These are phyloP conservation scores for Hydropotes inermis DNA, from an alignment of 2,113 vertebrate species.

Conservation along the genomic window DNA sequence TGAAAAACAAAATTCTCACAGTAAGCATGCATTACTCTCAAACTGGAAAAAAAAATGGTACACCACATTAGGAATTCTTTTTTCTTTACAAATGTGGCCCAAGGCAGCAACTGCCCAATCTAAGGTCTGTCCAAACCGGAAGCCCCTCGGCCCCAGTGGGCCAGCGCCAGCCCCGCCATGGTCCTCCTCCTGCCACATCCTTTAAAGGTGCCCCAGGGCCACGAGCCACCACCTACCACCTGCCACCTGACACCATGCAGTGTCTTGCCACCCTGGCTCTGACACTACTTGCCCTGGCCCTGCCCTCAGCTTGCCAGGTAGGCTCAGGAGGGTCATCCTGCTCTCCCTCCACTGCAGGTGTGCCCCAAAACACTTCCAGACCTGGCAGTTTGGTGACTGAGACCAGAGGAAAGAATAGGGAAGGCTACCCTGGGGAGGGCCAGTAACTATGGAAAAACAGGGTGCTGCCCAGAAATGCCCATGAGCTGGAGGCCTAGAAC, in stretches of 20 bases:
- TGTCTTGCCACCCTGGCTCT: slow-evolving; percentile 13
- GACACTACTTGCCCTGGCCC: slow-evolving; percentile 42
- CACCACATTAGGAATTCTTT: not conserved
- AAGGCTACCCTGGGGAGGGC: not conserved
- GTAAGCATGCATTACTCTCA: not conserved
- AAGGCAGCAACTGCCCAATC: rapidly evolving
- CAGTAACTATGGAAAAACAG: not conserved
- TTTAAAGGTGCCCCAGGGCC: slow-evolving; percentile 4
- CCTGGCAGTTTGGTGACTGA: not conserved
- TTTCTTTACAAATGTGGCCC: not conserved
- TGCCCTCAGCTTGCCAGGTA: slow-evolving; percentile 71
- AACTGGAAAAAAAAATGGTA: not conserved
- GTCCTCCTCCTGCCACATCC: not conserved
- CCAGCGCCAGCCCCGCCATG: rapidly evolving
- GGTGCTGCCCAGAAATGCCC: not conserved
- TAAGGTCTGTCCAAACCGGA: not conserved
- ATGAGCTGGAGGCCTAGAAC: rapidly evolving
- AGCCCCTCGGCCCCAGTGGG: not conserved
- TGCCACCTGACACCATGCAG: not conserved
- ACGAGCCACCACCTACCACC: not conserved
- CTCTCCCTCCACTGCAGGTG: slow-evolving; percentile 64
- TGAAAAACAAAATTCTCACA: not conserved
- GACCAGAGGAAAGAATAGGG: rapidly evolving
- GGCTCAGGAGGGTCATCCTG: not conserved
- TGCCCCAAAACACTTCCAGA: not conserved